phyloP scores from a whole-genome alignment of 2,797 vertebrate species.

The Phyllotis vaccarum region DNA sequence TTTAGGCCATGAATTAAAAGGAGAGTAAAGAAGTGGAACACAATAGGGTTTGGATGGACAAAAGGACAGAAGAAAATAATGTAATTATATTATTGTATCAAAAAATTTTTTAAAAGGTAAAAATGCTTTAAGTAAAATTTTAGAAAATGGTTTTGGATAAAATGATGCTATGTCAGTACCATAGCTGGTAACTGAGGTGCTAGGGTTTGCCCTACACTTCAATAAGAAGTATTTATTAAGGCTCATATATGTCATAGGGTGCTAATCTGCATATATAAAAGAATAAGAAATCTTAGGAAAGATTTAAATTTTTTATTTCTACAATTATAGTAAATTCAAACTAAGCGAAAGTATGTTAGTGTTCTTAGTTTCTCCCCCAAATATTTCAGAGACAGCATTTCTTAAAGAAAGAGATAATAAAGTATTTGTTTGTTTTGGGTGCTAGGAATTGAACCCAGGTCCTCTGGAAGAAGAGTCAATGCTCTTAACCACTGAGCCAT shows the following conservation, averaged over 20 bases:
- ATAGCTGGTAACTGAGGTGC: neutral
- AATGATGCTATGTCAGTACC: neutral
- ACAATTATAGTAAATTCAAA: neutral
- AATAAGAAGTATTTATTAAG: neutral
- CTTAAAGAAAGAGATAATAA: neutral
- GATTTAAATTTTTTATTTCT: neutral
- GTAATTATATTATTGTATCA: neutral
- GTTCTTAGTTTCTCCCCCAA: neutral
- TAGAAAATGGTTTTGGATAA: slow-evolving; percentile 24
- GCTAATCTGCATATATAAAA: neutral
- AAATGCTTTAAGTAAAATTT: neutral
- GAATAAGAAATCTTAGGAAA: neutral
- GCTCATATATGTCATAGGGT: neutral
- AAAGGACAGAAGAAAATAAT: neutral
- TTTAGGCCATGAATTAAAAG: neutral
- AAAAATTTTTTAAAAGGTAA: neutral
- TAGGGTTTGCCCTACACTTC: neutral
- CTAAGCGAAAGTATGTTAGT: neutral
- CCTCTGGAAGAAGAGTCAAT: neutral
- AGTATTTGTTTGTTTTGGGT: neutral
- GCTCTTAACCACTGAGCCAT: neutral
- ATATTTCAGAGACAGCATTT: neutral
- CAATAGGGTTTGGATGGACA: neutral
- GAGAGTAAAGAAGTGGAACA: neutral
- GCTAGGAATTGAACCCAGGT: neutral